These are phyloP conservation scores for Lasiommata megera DNA, from an alignment of 2,888 invertebrate species.

Conservation along the genomic window DNA sequence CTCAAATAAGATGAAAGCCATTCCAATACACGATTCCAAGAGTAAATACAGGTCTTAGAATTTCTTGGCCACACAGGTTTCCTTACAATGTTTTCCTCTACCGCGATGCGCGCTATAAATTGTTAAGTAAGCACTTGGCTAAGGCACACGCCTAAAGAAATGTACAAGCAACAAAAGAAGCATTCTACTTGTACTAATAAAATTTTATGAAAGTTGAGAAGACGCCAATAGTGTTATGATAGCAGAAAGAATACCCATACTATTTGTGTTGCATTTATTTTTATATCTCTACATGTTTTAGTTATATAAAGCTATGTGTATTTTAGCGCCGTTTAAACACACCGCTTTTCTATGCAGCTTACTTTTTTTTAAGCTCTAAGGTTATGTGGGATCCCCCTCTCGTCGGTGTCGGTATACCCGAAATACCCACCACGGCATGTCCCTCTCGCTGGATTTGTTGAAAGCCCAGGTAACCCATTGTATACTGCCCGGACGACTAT, in stretches of 20 bases:
- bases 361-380: too few species aligned
- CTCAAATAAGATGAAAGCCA: conserved; percentile 9
- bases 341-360: too few species aligned
- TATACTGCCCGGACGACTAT: too few species aligned
- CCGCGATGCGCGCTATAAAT: conserved; percentile 26
- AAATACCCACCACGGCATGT: too few species aligned
- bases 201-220: conserved; percentile 30
- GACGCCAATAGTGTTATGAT: conserved; percentile 27
- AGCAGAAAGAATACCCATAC: conserved; percentile 15
- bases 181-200: conserved; percentile 27
- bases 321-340: too few species aligned
- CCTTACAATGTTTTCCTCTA: conserved; percentile 24
- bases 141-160: conserved; percentile 25
- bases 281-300: conserved; percentile 4
- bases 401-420: too few species aligned
- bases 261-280: conserved; percentile 13
- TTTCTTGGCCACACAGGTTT: conserved; percentile 22
- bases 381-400: too few species aligned
- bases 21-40: conserved; percentile 13
- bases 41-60: conserved; percentile 21
- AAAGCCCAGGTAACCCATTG: too few species aligned
- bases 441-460: too few species aligned
- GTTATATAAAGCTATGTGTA: too few species aligned
- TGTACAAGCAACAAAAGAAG: conserved; percentile 30
- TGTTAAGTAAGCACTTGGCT: conserved; percentile 33